These are phyloP conservation scores for Hoplias malabaricus DNA, from an alignment of 2,113 vertebrate species.

Conservation along the genomic window DNA sequence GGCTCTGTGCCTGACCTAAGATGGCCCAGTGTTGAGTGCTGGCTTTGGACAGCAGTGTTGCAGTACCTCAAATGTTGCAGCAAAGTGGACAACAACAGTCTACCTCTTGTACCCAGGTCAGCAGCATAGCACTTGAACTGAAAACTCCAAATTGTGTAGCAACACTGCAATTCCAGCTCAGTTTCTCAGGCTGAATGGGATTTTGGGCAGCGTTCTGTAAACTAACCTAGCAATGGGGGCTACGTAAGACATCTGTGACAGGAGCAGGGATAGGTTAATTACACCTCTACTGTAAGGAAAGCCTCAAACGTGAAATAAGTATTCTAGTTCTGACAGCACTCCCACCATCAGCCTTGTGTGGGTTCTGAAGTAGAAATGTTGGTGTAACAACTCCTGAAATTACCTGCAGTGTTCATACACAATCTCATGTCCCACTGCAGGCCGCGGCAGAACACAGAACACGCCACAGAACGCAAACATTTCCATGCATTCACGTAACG, in stretches of 20 bases:
- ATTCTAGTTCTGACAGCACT: conserved; percentile 24
- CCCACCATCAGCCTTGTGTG: conserved; percentile 10
- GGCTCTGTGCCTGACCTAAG: too few species aligned
- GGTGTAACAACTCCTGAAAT: conserved; percentile 29
- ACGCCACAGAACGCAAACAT: conserved; percentile 41
- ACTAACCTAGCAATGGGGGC: background rate
- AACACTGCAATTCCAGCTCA: too few species aligned
- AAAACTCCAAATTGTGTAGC: too few species aligned
- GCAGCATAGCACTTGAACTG: too few species aligned
- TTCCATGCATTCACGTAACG: conserved; percentile 29
- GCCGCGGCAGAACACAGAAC: conserved; percentile 38
- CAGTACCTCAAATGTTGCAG: too few species aligned
- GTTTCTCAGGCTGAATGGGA: background rate
- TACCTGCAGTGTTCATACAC: conserved; percentile 24
- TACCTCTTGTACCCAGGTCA: too few species aligned
- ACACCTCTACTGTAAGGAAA: background rate
- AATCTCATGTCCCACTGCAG: conserved; percentile 28
- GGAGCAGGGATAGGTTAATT: background rate
- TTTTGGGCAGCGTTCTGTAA: too few species aligned
- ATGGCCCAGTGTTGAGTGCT: too few species aligned
- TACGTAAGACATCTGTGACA: background rate
- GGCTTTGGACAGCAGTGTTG: too few species aligned
- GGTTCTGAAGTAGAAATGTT: conserved; percentile 24
- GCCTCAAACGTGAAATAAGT: background rate
- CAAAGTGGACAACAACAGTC: too few species aligned